A percentile compares a stretch with the other conserved stretches of the same genome.
Evolutionary conservation across 2,888 invertebrate genomes (phyloP).

Genomic region (Rotaria sp.): DNA sequence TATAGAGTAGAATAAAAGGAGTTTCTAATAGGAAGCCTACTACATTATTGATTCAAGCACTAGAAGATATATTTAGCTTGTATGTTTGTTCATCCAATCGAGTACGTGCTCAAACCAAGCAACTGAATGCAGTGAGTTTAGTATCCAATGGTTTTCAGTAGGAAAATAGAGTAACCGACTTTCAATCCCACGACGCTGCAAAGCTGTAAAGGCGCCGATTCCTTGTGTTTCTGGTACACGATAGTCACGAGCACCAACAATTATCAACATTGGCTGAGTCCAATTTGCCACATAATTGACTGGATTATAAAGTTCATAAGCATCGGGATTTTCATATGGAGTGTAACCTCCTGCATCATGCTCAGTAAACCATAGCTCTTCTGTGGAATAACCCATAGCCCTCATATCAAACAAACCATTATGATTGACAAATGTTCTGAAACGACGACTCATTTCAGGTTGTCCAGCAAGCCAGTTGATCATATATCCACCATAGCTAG

Average conservation of each 20-base stretch:
- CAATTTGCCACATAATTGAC: neutral
- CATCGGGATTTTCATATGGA: neutral
- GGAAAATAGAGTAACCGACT: neutral
- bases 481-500: neutral
- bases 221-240: neutral
- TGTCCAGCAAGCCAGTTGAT: neutral
- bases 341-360: neutral
- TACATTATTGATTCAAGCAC: no score
- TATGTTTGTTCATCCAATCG: neutral
- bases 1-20: no score
- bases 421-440: neutral
- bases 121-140: neutral
- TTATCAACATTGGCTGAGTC: neutral
- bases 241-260: neutral
- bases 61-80: no score
- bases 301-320: neutral
- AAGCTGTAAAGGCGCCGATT: neutral
- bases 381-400: neutral
- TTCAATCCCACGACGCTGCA: neutral
- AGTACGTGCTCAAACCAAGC: neutral
- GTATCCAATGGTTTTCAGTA: neutral
- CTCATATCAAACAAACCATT: neutral
- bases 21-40: no score
- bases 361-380: neutral
- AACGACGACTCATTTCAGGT: neutral